Evolutionary conservation across 2,797 vertebrate genomes (phyloP), one percentile per base, ranked within the genome.

Genomic region (Amblyraja radiata): DNA sequence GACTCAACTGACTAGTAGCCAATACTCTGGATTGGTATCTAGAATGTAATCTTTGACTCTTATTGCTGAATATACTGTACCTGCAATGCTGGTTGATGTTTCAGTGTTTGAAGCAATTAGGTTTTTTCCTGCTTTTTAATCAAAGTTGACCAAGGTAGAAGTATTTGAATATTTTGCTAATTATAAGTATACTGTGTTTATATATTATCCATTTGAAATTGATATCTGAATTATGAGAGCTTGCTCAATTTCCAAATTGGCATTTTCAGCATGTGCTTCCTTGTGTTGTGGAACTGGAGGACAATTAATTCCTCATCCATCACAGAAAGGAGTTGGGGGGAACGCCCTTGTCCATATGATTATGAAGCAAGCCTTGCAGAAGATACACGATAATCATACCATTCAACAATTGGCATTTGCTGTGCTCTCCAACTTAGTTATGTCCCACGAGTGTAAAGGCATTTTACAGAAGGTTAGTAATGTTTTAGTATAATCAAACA

Each of bases 371-470:
- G 97, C 97, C 90, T 96, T 97, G 9, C 97, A 97, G 93, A 93
- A 96, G 54, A 95, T 97, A 71, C 94, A 96, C 0, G 97, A 98
- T 94, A 97, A 96, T 95, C 95, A 95, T 93, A 78, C 94, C 5
- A 91, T 97, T 93, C 98, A 99, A 95, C 97, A 96, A 63, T 95
- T 97, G 11, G 95, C 96, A 46, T 99, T 99, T 94, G 96, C 95
- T 95, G 96, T 99, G 78, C 96, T 99, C 93, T 96, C 98, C 65
- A 99, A 99, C 94, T 96, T 99, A 73, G 97, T 97, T 78, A 94
- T 97, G 92, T 98, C 97, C 93, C 98, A 97, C 54, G 99, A 99
- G 95, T 99, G 98, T 94, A 97, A 96, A 95, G 96, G 98, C 76
- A 39, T 98, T 93, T 95, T 99, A 95, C 98, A 99, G 92, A 99